Base-by-base conservation (phyloP, 2,888 invertebrate species). In the Thymelicus lineola region DNA sequence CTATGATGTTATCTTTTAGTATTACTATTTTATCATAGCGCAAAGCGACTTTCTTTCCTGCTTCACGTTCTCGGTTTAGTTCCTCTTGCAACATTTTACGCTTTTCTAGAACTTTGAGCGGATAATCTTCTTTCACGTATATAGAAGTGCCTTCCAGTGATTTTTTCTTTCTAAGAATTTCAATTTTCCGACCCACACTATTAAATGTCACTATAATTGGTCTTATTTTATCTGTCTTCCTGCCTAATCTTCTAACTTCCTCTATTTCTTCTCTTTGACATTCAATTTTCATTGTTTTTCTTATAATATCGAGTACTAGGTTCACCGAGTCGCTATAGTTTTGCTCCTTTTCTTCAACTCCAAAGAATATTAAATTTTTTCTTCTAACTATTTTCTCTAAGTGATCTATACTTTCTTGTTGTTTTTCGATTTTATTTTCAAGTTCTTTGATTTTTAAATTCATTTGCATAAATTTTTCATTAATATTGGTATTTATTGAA, bases 361-460 rank as follows among this genome's bases (percentile, higher is more conserved):
- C 79, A 68, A 79, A 77, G 15, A 78, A 76, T 57, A 78, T 61
- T 1, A 78, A 0, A 20, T 79, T 77, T 74, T 72, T 77, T 20
- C 68, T 75, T 75, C 74, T 71, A 5, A 73, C 10, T 45, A 76
- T 71, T 53, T 70, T 77, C 1, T 77, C 76, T 58, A 77, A 46
- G 38, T 61, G 68, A 4, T 77, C 70, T 28, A 79, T 76, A n/a
- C 70, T 73, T 72, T 73, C 76, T 71, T 76, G 74, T 71, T 79
- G 77, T 67, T 75, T 58, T 71, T 78, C 75, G 4, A 80, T 69
- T 76, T 76, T 75, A 36, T 46, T 48, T 69, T 75, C 75, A 1
- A 76, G 50, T 5, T 72, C 15, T 6, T 66, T 74, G 14, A 72
- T 75, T 75, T 73, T 74, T 28, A 59, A 38, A 55, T 75, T 73